Percentiles rank a stretch among this genome's conserved stretches.
Conservation (phyloP, 2,797 vertebrate species). For the Tolypeutes matacus region DNA sequence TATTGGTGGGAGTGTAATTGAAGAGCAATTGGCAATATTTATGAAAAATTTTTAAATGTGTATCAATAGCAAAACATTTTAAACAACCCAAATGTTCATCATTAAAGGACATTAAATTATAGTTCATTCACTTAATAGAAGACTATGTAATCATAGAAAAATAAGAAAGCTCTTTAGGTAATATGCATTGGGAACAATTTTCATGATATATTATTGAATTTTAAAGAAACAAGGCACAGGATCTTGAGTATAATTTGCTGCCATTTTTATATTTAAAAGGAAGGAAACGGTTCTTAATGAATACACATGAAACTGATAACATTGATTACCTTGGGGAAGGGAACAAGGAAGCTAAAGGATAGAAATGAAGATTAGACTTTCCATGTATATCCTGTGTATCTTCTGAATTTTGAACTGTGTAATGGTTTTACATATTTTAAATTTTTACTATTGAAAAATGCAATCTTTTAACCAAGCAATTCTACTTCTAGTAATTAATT, state of each 20-base stretch:
- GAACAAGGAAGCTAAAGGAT: background rate
- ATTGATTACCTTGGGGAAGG: background rate
- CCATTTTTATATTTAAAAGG: background rate
- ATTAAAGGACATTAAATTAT: background rate
- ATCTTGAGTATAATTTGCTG: background rate
- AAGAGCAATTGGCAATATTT: background rate
- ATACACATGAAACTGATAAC: background rate
- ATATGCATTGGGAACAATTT: background rate
- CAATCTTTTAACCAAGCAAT: slow-evolving; percentile 40
- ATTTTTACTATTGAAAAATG: slow-evolving; percentile 36
- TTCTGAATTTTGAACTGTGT: background rate
- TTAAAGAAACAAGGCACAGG: background rate
- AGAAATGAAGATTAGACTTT: background rate
- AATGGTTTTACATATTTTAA: background rate
- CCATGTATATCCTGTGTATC: background rate
- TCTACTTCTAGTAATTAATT: slow-evolving; percentile 29
- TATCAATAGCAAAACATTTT: background rate
- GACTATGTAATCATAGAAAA: background rate
- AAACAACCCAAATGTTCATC: slow-evolving; percentile 8
- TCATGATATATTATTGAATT: background rate
- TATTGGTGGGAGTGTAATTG: background rate
- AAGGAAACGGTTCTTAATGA: slow-evolving; percentile 45
- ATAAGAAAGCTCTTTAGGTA: background rate
- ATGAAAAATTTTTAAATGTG: background rate
- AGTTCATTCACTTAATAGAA: background rate